Conservation (phyloP, 2,113 vertebrate genomes). For the Dicentrarchus labrax region DNA sequence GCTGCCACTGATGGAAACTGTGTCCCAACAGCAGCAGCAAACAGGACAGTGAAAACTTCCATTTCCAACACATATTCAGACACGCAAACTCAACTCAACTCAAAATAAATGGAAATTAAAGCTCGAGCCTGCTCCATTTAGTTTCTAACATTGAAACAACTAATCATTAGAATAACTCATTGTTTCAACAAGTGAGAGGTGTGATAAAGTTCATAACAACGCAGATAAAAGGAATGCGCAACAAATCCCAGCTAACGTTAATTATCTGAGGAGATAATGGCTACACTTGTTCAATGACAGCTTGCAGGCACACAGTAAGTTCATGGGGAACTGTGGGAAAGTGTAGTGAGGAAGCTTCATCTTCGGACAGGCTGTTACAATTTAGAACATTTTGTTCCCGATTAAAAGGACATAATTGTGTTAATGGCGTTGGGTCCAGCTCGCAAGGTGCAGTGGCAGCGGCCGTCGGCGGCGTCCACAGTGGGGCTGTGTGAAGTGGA, state of each 20-base stretch:
- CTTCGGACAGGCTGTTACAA: background rate
- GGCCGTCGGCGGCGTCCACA: background rate
- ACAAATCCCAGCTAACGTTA: accelerated
- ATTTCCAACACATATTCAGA: background rate
- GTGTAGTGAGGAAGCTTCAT: too few relatives aligned
- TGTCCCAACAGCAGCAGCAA: background rate
- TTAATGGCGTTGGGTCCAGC: background rate
- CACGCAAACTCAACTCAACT: background rate
- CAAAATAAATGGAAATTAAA: accelerated
- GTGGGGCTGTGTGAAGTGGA: background rate
- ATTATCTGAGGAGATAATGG: background rate
- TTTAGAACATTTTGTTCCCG: slow-evolving; percentile 39
- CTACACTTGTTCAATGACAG: accelerated
- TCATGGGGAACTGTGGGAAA: background rate
- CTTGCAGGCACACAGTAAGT: background rate
- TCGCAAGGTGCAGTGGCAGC: accelerated
- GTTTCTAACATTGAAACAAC: background rate
- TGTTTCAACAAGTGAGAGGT: background rate
- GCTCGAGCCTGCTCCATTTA: accelerated
- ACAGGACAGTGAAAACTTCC: background rate
- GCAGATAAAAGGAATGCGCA: background rate
- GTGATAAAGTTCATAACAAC: background rate
- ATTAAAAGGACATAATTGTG: background rate
- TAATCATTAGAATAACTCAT: background rate
- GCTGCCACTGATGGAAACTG: background rate